Evolutionary conservation across 2,797 vertebrate species (phyloP).

Genomic region (Eremophila alpestris): DNA sequence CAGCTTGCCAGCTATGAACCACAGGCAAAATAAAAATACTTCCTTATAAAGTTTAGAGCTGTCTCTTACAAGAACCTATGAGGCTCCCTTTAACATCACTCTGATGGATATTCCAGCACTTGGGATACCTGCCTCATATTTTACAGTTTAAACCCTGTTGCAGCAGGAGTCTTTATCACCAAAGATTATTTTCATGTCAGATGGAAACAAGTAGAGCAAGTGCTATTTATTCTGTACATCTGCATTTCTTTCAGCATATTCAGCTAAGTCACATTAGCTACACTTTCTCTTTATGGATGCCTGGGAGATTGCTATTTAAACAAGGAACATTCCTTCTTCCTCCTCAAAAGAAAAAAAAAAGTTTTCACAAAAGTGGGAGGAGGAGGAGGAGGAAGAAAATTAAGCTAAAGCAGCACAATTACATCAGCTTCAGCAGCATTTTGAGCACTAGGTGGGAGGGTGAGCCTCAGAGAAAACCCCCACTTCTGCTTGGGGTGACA

Average conservation of each 20-base stretch:
- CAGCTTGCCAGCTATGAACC: not conserved
- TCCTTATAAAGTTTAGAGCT: not conserved
- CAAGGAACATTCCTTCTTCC: not conserved
- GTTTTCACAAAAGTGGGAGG: not conserved
- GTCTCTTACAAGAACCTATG: not conserved
- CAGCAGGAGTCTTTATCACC: not conserved
- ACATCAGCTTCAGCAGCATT: not conserved
- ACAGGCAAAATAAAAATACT: not conserved
- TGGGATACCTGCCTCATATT: not conserved
- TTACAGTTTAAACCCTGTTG: not conserved
- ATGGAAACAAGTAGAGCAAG: not conserved
- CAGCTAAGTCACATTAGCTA: not conserved
- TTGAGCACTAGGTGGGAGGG: not conserved
- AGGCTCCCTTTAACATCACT: not conserved
- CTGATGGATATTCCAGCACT: not conserved
- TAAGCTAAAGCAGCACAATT: not conserved
- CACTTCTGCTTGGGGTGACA: not conserved
- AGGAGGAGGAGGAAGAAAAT: constrained; percentile 28
- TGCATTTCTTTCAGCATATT: not conserved
- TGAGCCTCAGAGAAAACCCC: not conserved
- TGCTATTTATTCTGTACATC: constrained; percentile 1
- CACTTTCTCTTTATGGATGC: not conserved
- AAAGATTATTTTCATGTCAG: not conserved
- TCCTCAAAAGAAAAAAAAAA: not conserved
- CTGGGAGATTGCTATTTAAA: constrained; percentile 24